Conservation (phyloP, 2,113 vertebrate genomes). For the Aramus guarauna region DNA sequence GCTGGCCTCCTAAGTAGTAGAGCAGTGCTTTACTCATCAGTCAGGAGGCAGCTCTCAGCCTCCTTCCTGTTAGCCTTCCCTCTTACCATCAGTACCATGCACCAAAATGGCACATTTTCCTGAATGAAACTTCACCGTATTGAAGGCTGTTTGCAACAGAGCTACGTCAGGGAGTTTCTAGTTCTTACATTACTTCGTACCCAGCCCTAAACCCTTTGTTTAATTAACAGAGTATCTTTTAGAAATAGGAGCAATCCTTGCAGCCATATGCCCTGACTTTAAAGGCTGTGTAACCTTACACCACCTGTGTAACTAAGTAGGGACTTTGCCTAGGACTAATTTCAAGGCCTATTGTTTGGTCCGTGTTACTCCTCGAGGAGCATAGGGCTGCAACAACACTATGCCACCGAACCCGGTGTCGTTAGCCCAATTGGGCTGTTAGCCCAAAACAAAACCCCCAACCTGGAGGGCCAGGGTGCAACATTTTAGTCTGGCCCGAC, state of each 20-base stretch:
- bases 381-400: too few species aligned
- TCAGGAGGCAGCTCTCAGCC: not conserved
- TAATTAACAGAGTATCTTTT: not conserved
- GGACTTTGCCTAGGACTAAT: not conserved
- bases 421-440: too few species aligned
- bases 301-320: not conserved
- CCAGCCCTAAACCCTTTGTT: not conserved
- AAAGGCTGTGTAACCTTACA: not conserved
- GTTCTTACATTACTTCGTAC: not conserved
- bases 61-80: not conserved
- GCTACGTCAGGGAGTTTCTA: not conserved
- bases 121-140: not conserved
- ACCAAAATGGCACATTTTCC: not conserved
- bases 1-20: not conserved
- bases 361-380: too few species aligned
- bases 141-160: not conserved
- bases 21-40: not conserved
- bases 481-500: too few species aligned
- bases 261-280: not conserved
- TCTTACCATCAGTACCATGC: rapidly evolving
- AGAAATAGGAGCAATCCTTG: not conserved
- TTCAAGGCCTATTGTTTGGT: not conserved
- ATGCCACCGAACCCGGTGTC: too few species aligned
- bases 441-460: too few species aligned
- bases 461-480: too few species aligned